phyloP scores from a whole-genome alignment of 2,888 invertebrate species.

The Exocentrus adspersus region DNA sequence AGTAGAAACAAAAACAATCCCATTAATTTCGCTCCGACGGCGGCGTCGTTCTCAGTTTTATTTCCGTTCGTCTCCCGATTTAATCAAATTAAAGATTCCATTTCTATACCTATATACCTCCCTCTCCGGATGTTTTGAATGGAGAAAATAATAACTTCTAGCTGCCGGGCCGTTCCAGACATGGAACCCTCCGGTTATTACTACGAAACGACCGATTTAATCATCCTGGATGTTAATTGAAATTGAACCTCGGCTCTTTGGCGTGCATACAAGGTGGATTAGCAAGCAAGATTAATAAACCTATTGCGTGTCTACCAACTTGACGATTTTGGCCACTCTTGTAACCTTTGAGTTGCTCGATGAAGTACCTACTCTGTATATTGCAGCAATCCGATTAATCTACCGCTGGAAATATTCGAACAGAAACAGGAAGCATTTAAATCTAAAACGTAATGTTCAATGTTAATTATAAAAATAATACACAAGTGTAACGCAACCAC shows the following conservation, averaged over 20 bases:
- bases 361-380: no score
- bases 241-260: background rate
- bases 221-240: background rate
- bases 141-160: slow-evolving; percentile 11
- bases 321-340: no score
- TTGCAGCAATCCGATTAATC: no score
- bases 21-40: slow-evolving; percentile 8
- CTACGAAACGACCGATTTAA: background rate
- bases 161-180: background rate
- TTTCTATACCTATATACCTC: background rate
- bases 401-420: no score
- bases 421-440: background rate
- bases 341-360: no score
- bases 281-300: background rate
- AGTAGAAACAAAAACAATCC: slow-evolving; percentile 14
- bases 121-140: background rate
- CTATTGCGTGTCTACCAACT: no score
- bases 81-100: slow-evolving; percentile 18
- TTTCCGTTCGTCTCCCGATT: slow-evolving; percentile 12
- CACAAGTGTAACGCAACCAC: background rate
- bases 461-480: background rate
- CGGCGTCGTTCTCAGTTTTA: slow-evolving; percentile 10
- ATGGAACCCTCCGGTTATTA: background rate
- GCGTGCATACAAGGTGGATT: background rate
- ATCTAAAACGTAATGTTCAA: background rate